These are phyloP conservation scores for Hyles vespertilio DNA, from an alignment of 1,140 invertebrate genomes.

Conservation along the genomic window DNA sequence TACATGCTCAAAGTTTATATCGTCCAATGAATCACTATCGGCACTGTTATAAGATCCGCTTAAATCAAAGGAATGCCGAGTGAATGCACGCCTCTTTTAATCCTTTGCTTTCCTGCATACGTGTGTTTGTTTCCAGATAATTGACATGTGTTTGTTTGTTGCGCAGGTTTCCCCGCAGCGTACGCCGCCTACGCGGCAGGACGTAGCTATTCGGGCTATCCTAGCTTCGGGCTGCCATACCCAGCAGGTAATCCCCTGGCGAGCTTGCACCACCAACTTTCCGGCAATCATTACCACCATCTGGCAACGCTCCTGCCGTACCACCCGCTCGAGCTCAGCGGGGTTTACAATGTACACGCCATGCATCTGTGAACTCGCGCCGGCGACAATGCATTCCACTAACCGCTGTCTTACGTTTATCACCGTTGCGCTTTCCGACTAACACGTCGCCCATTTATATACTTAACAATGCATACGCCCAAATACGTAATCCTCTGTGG, in stretches of 20 bases:
- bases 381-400: slow-evolving; percentile 71
- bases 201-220: slow-evolving; percentile 95
- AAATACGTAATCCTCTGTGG: slow-evolving; percentile 50
- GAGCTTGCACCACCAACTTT: slow-evolving; percentile 81
- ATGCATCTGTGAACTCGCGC: slow-evolving; percentile 87
- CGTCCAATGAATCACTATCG: slow-evolving; percentile 29
- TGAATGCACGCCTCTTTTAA: slow-evolving; percentile 35
- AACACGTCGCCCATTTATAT: slow-evolving; percentile 41
- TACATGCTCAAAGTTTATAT: slow-evolving; percentile 40
- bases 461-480: slow-evolving; percentile 43
- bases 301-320: slow-evolving; percentile 78
- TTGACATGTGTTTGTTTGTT: slow-evolving; percentile 70
- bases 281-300: slow-evolving; percentile 81
- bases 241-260: slow-evolving; percentile 94
- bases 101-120: slow-evolving; percentile 25
- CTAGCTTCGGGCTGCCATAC: slow-evolving; percentile 97
- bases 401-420: slow-evolving; percentile 51
- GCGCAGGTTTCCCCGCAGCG: slow-evolving; percentile 92
- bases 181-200: slow-evolving; percentile 95
- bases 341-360: slow-evolving; percentile 84
- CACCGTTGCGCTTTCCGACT: slow-evolving; percentile 47
- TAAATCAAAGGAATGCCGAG: too few relatives aligned
- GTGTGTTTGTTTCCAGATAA: slow-evolving; percentile 9
- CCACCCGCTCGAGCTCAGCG: slow-evolving; percentile 80
- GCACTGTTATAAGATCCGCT: background rate